Evolutionary conservation across 2,113 vertebrate genomes (phyloP), one percentile per base, ranked within the genome.

Genomic region (Climacteris rufus): DNA sequence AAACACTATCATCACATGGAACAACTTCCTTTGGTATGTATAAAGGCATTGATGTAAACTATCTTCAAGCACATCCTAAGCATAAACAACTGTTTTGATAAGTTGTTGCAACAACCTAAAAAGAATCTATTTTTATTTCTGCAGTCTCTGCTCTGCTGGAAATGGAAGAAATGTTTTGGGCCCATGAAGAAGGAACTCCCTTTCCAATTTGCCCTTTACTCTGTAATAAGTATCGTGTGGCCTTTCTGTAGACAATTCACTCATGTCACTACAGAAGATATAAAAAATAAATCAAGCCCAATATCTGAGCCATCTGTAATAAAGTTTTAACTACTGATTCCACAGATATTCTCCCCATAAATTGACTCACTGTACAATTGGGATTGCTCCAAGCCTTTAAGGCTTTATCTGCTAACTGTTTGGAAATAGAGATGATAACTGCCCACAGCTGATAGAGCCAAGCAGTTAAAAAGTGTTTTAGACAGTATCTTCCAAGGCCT

Each of bases 311-410:
- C 82, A 96, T 93, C 81, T 86, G 61, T 69, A 95, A 90, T 88
- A 80, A 94, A 87, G 66, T 66, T 95, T 91, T 96, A 92, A 86
- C 94, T 92, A 92, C 81, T 95, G 92, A 92, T 96, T 68, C 77
- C 63, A 81, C 92, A 95, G 86, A 91, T 92, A 87, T 87, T 94
- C 82, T 77, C 59, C 66, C 76, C 64, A 94, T 92, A 93, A 95
- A 94, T 70, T 88, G 94, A 82, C 83, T 96, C 75, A 68, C 44
- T 0, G 1, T 56, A 81, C 78, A 74, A 79, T 7, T 91, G 72
- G 56, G 83, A 92, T 95, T 95, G 72, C 49, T 96, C 54, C 87
- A 93, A 88, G 78, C 64, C 88, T 80, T 66, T 80, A 92, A 94
- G 86, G 72, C 56, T 89, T 91, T 95, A 96, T 93, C 95, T 78